These are phyloP conservation scores for Enhydra lutris DNA, from an alignment of 2,113 vertebrate species.

Conservation along the genomic window DNA sequence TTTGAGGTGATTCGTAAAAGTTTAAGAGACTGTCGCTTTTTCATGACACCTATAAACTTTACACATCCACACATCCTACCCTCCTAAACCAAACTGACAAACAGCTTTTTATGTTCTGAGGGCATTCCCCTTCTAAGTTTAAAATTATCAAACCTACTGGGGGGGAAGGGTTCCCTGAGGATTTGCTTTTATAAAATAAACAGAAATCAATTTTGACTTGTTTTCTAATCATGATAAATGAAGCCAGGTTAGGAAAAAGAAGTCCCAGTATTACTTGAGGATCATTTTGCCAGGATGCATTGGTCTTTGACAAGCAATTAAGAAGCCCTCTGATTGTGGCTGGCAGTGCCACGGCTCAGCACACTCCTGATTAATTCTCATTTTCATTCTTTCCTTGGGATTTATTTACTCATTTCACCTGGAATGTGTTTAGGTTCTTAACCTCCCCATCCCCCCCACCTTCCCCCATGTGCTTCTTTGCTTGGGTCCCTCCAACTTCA, in stretches of 20 bases:
- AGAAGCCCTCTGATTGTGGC: constrained; percentile 68
- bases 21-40: background rate
- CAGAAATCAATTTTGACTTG: constrained; percentile 77
- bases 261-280: constrained; percentile 63
- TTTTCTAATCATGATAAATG: constrained; percentile 79
- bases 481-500: background rate
- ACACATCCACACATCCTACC: background rate
- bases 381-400: constrained; percentile 77
- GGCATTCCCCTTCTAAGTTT: background rate
- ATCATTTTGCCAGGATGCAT: constrained; percentile 79
- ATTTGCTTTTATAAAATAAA: constrained; percentile 77
- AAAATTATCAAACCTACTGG: constrained; percentile 14
- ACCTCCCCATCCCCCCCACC: background rate
- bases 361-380: constrained; percentile 75
- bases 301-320: constrained; percentile 83
- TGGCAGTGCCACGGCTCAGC: constrained; percentile 60
- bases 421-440: constrained; percentile 58
- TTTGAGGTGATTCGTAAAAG: background rate
- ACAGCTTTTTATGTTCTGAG: background rate
- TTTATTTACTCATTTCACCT: constrained; percentile 78
- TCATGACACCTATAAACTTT: background rate
- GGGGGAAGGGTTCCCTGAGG: constrained; percentile 62
- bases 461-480: background rate
- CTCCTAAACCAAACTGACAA: background rate
- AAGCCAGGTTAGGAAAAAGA: constrained; percentile 8